Evolutionary conservation across 2,888 invertebrate species (phyloP), one percentile per base, ranked within the genome.

Genomic region (Strigamia crassipes): DNA sequence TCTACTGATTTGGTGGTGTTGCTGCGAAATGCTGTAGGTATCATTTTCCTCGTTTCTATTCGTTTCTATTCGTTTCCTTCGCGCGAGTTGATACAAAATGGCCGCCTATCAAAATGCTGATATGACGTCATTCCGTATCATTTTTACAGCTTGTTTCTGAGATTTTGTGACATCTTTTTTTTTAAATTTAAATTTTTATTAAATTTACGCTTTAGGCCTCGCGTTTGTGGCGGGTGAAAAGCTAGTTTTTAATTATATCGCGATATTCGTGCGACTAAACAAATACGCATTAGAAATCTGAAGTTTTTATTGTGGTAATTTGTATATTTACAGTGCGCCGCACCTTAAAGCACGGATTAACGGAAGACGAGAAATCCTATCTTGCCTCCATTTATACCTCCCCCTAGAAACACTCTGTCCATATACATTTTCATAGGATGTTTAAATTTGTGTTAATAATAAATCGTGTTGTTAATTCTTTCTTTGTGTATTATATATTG

Each of bases 341-440:
- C 88, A 94, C 94, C 84, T 89, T 94, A 86, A 93, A 93, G 87
- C 93, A 93, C 88, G 94, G 94, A 85, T 90, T 94, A 85, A 92
- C 93, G 84, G 93, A 93, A 86, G 94, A 94, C 88, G 94, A 94
- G 88, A 92, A 93, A 88, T 78, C 21, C 10, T 78, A 34, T 78
- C 34, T 34, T 66, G 66, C 66, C 66, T 12, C 31, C 31, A 66
- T 66, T 27, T 66, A 66, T 4, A 66, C 23, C 10, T 66, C 66
- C 4, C 51, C 51, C 1, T 51, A 51, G 51, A 13, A 51, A 6
- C 6, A n/a, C 10, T 51, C n/a, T n/a, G 51, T 51, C 3, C 51
- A 46, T 10, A 46, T 13, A 10, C 12, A 46, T 10, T 51, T 66
- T 27, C 21, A 9, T 61, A 61, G 61, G 61, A 66, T 66, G 23